Base-by-base conservation (phyloP, 2,113 vertebrate genomes). In the Microtus pennsylvanicus region DNA sequence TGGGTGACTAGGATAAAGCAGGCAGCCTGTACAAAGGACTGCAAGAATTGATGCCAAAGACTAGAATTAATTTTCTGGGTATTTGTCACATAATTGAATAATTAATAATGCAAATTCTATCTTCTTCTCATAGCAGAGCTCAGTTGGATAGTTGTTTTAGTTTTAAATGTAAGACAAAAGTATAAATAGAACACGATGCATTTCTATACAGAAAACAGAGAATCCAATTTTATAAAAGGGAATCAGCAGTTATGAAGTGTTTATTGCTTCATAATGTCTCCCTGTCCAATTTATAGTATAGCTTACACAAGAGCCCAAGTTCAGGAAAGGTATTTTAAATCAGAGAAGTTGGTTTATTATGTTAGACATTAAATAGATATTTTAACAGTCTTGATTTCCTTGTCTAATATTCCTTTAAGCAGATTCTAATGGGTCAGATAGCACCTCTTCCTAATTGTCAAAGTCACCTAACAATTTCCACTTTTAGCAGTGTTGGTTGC, bases 111-210 rank as follows among this genome's bases (percentile, higher is more conserved):
- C 8, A 90, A 52, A 90, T 89, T 3, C 1, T 10, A 24, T 70
- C 88, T 28, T 82, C 1, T 83, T 93, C 24, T 87, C 72, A 38
- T 85, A 67, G 24, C 22, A 94, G 45, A 96, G 1, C 30, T 96
- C n/a, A 92, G 26, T 47, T 94, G 11, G 16, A 35, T 74, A 86
- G 50, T 83, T 72, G n/a, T 87, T 45, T 47, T 76, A 61, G 45
- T 81, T 83, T 26, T 72, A 42, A 93, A 35, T 3, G 93, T 94
- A 90, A 87, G 19, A 65, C 91, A 28, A 90, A 97, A 95, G 75
- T 92, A 2, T 12, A 94, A 61, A 83, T 50, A 13, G 1, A 97
- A 52, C 61, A 88, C 75, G 95, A 94, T 87, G 10, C 19, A 65
- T 92, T 1, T 87, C 80, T 61, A 91, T 63, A n/a, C 7, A 94